Conservation (phyloP, 2,888 invertebrate genomes). For the Chalcis sispes region DNA sequence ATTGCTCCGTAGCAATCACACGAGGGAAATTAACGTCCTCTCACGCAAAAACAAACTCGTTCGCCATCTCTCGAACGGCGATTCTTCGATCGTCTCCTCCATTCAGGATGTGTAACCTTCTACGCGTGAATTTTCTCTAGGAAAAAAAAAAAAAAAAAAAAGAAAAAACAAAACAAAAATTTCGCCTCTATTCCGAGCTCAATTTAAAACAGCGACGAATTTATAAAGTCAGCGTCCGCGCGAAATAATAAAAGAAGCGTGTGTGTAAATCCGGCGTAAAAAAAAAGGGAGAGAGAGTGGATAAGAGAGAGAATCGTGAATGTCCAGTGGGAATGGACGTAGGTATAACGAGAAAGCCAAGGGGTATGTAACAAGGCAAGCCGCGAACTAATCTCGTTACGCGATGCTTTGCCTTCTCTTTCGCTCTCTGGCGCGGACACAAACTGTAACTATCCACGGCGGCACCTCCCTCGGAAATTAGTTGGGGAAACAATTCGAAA, state of each 20-base stretch:
- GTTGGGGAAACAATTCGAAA: slow-evolving; percentile 44
- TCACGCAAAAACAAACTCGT: not conserved
- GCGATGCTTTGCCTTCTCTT: not conserved
- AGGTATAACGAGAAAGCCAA: slow-evolving; percentile 22
- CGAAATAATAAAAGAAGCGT: not conserved
- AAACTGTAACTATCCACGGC: slow-evolving; percentile 26
- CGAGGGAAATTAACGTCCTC: slow-evolving; percentile 42
- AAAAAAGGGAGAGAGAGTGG: not conserved
- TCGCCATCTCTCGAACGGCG: not conserved
- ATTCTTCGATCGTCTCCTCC: too few relatives aligned
- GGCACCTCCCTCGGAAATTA: slow-evolving; percentile 32
- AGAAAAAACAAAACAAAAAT: not conserved
- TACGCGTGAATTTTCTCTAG: too few relatives aligned
- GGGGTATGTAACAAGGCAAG: slow-evolving; percentile 56
- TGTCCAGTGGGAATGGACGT: not conserved
- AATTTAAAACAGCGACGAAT: too few relatives aligned
- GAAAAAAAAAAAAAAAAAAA: too few relatives aligned
- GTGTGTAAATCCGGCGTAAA: not conserved
- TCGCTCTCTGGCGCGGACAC: slow-evolving; percentile 11
- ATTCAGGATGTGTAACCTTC: too few relatives aligned
- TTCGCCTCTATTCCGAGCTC: not conserved
- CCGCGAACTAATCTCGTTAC: slow-evolving; percentile 70
- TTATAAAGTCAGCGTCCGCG: slow-evolving; percentile 3
- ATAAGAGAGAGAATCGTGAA: not conserved
- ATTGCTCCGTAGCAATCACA: slow-evolving; percentile 39